Percentiles rank a stretch among this genome's conserved stretches.
These are phyloP conservation scores for Leucoraja ocellata DNA, from an alignment of 2,797 vertebrate genomes.

Conservation along the genomic window DNA sequence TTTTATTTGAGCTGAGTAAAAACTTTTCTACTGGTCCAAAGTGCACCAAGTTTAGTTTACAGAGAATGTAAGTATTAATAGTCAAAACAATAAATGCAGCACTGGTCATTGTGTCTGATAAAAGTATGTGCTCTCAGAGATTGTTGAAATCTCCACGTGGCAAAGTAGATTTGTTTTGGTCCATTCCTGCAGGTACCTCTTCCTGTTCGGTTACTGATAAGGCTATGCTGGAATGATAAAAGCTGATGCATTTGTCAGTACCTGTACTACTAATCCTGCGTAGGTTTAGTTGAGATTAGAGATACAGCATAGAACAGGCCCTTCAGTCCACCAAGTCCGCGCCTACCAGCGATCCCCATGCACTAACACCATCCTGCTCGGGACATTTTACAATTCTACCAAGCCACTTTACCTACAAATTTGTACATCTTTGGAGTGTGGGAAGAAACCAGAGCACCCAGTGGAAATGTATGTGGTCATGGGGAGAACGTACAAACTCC, in stretches of 20 bases:
- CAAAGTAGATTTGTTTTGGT: not conserved
- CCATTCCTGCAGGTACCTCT: not conserved
- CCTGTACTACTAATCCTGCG: not conserved
- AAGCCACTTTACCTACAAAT: no score
- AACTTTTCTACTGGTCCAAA: not conserved
- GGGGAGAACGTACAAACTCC: no score
- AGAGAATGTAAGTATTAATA: not conserved
- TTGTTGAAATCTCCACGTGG: not conserved
- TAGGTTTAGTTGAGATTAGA: not conserved
- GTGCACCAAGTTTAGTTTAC: not conserved
- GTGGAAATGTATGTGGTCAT: no score
- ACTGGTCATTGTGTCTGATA: not conserved
- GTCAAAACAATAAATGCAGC: not conserved
- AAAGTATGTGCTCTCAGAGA: not conserved
- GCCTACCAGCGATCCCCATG: no score
- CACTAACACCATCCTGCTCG: no score
- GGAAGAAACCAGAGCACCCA: no score
- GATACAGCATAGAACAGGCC: no score
- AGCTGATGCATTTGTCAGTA: not conserved
- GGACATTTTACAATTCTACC: no score
- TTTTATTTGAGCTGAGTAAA: not conserved
- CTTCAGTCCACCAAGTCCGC: no score
- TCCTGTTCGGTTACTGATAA: not conserved
- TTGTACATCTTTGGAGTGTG: no score
- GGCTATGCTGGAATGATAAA: not conserved